Base-by-base conservation (phyloP, 2,888 invertebrate species). In the Lapara coniferarum region DNA sequence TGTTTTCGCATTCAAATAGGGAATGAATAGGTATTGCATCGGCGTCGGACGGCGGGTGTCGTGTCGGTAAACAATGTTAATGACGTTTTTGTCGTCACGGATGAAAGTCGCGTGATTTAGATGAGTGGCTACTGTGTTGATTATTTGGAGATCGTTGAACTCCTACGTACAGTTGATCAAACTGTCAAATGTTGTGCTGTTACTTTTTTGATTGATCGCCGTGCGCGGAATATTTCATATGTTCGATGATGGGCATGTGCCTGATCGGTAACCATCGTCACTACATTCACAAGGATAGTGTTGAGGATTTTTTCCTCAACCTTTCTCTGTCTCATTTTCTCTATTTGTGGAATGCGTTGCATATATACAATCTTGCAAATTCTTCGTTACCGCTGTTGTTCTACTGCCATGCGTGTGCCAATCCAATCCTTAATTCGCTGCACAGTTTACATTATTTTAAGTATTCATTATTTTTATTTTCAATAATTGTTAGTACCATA, bases 61-160 rank as follows among this genome's bases (percentile, higher is more conserved):
- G 49, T 63, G 10, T 7, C 56, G 13, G 5, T 46, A 10, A 55
- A 46, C 55, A 57, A 16, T 67, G 25, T 46, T 57, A 25, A 57
- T 44, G 57, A 57, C 46, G 49, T 49, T 16, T 63, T 19, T 63
- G 46, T 63, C 49, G 63, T 63, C 63, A 63, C 46, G 46, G 16
- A 49, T 59, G 59, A 46, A 30, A 13, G 57, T 63, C 46, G 37
- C 58, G 46, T 68, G 30, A 57, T 53, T 53, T 58, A 30, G 57
- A 52, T 52, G 25, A 58, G 37, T 51, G 58, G 30, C 52, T 72
- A 76, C 73, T 73, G 71, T 75, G 70, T 70, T 79, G 73, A 71
- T 78, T 77, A 77, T 75, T 76, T 74, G 70, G 73, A 83, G 87
- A 81, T 75, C 87, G 76, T 85, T 87, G 85, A 88, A 85, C 87